A percentile compares a stretch with the other conserved stretches of the same genome.
These are phyloP conservation scores for Maniola jurtina DNA, from an alignment of 1,140 invertebrate genomes.

Conservation along the genomic window DNA sequence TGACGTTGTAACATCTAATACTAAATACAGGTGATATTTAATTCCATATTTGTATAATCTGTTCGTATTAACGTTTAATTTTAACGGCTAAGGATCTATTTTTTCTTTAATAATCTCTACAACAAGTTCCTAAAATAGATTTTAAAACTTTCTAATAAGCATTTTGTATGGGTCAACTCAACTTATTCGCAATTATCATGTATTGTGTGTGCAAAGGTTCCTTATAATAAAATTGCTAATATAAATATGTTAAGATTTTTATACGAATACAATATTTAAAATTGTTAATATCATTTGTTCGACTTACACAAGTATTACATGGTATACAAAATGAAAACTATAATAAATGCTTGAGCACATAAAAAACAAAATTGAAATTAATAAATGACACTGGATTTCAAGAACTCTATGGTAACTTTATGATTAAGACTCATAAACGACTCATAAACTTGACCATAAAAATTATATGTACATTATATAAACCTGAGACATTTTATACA, in stretches of 20 bases:
- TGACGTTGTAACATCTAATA: conserved; percentile 6
- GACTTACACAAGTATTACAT: background rate
- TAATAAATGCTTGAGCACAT: conserved; percentile 28
- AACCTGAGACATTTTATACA: conserved; percentile 16
- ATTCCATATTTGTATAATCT: background rate
- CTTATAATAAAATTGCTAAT: conserved; percentile 19
- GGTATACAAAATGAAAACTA: conserved; percentile 5
- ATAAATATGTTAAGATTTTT: conserved; percentile 22
- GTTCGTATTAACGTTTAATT: background rate
- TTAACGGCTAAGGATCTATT: conserved; percentile 14
- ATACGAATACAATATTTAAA: conserved; percentile 11
- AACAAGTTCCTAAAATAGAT: conserved; percentile 14
- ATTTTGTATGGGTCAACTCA: conserved; percentile 19
- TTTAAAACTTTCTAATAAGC: conserved; percentile 19
- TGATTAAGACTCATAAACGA: conserved; percentile 37
- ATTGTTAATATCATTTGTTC: conserved; percentile 18
- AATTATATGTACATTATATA: conserved; percentile 45
- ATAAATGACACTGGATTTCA: conserved; percentile 47
- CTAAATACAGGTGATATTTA: background rate
- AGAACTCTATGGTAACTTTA: conserved; percentile 54
- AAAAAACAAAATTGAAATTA: conserved; percentile 29
- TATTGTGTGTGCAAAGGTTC: conserved; percentile 6
- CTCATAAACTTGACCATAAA: conserved; percentile 28
- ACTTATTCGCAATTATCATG: background rate
- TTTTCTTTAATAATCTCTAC: conserved; percentile 13